These are phyloP conservation scores for Tor tambroides DNA, from an alignment of 2,113 vertebrate species.

Conservation along the genomic window DNA sequence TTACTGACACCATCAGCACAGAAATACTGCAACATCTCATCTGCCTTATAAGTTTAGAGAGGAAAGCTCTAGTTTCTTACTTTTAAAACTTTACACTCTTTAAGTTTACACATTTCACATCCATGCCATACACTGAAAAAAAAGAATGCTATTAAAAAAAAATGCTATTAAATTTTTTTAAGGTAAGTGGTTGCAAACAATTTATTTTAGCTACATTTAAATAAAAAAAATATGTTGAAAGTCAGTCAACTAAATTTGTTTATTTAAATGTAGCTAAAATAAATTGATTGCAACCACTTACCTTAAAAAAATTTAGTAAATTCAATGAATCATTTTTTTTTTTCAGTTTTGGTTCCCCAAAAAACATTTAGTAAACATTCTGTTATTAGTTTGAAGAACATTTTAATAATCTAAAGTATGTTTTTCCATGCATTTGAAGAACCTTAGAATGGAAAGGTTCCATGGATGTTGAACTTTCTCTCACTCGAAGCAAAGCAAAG, in stretches of 20 bases:
- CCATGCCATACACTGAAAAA: not conserved
- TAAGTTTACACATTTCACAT: not conserved
- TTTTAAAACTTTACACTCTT: not conserved
- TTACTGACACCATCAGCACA: slow-evolving; percentile 7
- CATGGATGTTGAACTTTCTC: not conserved
- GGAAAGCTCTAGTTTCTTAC: slow-evolving; percentile 24
- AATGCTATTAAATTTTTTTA: no score
- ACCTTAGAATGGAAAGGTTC: not conserved
- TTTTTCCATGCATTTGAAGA: not conserved
- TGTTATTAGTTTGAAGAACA: not conserved
- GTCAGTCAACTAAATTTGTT: no score
- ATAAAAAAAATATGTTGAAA: no score
- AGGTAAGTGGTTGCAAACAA: no score
- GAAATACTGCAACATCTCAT: slow-evolving; percentile 26
- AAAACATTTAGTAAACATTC: not conserved
- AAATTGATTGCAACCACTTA: no score
- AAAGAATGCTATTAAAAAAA: no score
- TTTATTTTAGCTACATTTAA: no score
- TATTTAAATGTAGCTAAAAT: no score
- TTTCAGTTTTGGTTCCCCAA: no score
- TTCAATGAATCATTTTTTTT: no score
- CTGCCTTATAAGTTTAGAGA: not conserved
- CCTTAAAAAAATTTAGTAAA: no score
- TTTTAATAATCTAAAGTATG: not conserved
- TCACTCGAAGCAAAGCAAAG: not conserved